Percentiles rank a stretch among this genome's conserved stretches.
Conservation (phyloP, 37 sponge, comb jelly and placozoan species). For the Cladorhizidae sp. region DNA sequence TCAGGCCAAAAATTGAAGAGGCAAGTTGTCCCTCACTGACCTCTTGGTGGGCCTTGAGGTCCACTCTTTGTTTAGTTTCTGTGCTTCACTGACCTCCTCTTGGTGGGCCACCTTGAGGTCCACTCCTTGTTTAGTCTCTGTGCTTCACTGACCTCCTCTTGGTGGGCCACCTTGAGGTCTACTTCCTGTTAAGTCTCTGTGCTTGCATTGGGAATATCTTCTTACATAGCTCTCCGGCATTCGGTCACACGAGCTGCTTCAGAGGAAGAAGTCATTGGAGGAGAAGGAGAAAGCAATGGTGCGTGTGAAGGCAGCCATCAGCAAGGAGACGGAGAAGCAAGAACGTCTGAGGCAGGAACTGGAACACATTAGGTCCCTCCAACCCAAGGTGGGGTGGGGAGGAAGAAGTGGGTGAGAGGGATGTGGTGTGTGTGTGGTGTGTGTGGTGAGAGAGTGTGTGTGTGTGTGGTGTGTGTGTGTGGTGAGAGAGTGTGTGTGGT, state of each 20-base stretch:
- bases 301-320: background rate
- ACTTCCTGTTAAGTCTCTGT: too few species aligned
- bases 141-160: background rate
- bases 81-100: background rate
- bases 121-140: too few species aligned
- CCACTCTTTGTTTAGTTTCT: background rate
- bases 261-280: slow-evolving; percentile 1
- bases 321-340: slow-evolving; percentile 25
- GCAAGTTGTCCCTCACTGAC: slow-evolving; percentile 5
- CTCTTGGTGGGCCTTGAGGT: background rate
- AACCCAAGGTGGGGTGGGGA: slow-evolving; percentile 23
- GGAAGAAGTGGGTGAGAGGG: background rate
- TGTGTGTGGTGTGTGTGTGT: background rate
- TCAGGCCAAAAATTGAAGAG: slow-evolving; percentile 66
- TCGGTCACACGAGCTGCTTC: slow-evolving; percentile 14
- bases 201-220: background rate
- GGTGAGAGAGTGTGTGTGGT: background rate
- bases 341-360: slow-evolving; percentile 4
- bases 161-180: too few species aligned
- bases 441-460: background rate
- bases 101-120: too few species aligned
- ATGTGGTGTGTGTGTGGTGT: background rate
- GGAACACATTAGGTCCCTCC: slow-evolving; percentile 43
- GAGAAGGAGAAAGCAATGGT: slow-evolving; percentile 12
- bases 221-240: slow-evolving; percentile 21